A percentile compares a stretch with the other conserved stretches of the same genome.
phyloP scores from a whole-genome alignment of 2,797 vertebrate genomes.

The Alcedo quadribrachys region DNA sequence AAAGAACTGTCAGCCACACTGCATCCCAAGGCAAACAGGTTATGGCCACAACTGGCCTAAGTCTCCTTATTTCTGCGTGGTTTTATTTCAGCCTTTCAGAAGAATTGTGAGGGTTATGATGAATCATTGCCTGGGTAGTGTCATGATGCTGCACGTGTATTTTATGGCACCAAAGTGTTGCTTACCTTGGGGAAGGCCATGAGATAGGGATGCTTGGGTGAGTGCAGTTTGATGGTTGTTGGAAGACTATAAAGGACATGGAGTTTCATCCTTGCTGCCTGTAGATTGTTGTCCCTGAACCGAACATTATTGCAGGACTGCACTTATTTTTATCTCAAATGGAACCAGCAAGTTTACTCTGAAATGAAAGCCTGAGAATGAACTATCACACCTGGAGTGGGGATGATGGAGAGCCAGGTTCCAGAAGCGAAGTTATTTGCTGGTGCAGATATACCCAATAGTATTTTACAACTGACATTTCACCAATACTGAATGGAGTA shows the following conservation, averaged over 20 bases:
- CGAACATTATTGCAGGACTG: not conserved
- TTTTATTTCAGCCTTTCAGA: not conserved
- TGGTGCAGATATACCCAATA: not conserved
- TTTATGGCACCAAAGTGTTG: not conserved
- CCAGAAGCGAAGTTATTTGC: constrained; percentile 2
- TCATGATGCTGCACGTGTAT: not conserved
- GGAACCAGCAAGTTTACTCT: not conserved
- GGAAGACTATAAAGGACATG: not conserved
- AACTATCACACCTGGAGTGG: not conserved
- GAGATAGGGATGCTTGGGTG: not conserved
- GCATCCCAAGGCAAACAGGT: not conserved
- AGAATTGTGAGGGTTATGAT: not conserved
- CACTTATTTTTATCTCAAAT: not conserved
- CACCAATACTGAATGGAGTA: constrained; percentile 41
- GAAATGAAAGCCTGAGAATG: not conserved
- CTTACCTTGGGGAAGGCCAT: not conserved
- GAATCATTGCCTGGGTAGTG: not conserved
- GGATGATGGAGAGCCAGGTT: not conserved
- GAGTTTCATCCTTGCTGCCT: not conserved
- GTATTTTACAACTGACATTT: constrained; percentile 51
- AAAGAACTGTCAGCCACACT: not conserved
- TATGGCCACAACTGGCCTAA: not conserved
- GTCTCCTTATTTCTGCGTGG: not conserved
- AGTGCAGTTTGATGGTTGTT: not conserved
- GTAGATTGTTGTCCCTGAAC: not conserved